phyloP scores from a whole-genome alignment of 2,888 invertebrate species.

The Helobdella robusta region DNA sequence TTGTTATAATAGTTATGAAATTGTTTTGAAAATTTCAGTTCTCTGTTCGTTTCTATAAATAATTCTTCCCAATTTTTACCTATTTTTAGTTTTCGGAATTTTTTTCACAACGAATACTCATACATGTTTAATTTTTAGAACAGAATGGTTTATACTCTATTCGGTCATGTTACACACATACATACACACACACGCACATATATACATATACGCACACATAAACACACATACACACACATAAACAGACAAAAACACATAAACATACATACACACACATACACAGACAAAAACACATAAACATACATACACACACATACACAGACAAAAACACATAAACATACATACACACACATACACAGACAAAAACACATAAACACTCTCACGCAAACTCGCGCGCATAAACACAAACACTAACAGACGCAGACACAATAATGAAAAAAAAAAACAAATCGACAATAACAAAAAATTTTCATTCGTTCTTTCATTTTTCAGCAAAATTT shows the following conservation, averaged over 20 bases:
- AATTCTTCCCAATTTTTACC: background rate
- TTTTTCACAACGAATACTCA: background rate
- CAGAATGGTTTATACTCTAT: background rate
- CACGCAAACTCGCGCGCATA: slow-evolving; percentile 6
- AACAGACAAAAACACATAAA: too few species aligned
- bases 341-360: too few species aligned
- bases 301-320: too few species aligned
- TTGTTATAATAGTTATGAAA: background rate
- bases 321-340: too few species aligned
- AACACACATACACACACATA: too few species aligned
- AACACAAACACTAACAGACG: slow-evolving; percentile 11
- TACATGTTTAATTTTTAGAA: background rate
- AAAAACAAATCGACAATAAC: too few species aligned
- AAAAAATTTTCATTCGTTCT: too few species aligned
- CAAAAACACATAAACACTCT: slow-evolving; percentile 5
- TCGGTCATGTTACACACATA: background rate
- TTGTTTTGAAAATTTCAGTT: background rate
- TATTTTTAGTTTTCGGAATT: background rate
- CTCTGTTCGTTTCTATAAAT: background rate
- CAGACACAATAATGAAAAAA: too few species aligned
- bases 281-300: too few species aligned
- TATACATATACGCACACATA: too few species aligned
- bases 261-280: too few species aligned
- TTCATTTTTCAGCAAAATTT: too few species aligned
- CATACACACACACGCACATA: background rate